A percentile compares a stretch with the other conserved stretches of the same genome.
These are phyloP conservation scores for Macropis europaea DNA, from an alignment of 2,888 invertebrate genomes.

Conservation along the genomic window DNA sequence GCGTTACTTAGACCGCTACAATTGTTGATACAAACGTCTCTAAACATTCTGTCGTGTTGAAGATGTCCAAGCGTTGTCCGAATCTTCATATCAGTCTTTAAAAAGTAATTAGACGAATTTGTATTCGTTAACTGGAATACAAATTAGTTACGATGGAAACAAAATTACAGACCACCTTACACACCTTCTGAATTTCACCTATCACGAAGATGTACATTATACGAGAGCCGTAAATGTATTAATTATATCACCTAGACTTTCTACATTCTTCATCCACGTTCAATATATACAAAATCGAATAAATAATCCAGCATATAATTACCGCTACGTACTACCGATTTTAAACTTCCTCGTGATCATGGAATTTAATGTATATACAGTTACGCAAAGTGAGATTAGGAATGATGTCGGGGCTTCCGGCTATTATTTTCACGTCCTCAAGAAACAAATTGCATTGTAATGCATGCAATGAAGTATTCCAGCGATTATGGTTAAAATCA, in stretches of 20 bases:
- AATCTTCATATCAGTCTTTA: slow-evolving; percentile 75
- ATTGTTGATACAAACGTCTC: slow-evolving; percentile 54
- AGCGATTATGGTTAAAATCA: slow-evolving; percentile 17
- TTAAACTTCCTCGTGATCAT: slow-evolving; percentile 43
- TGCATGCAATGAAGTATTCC: slow-evolving; percentile 20
- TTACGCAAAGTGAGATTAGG: slow-evolving; percentile 58
- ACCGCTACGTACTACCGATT: slow-evolving; percentile 57
- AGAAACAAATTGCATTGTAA: slow-evolving; percentile 28
- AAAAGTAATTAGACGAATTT: slow-evolving; percentile 69
- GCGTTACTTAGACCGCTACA: slow-evolving; percentile 65
- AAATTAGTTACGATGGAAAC: slow-evolving; percentile 54
- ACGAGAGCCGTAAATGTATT: slow-evolving; percentile 50
- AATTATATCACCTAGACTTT: slow-evolving; percentile 66
- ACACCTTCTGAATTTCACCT: slow-evolving; percentile 43
- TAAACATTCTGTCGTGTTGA: slow-evolving; percentile 52
- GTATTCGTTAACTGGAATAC: slow-evolving; percentile 42
- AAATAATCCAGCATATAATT: slow-evolving; percentile 71
- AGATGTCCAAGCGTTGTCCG: slow-evolving; percentile 40
- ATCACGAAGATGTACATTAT: slow-evolving; percentile 58
- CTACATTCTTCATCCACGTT: slow-evolving; percentile 59
- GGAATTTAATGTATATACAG: slow-evolving; percentile 63
- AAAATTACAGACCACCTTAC: slow-evolving; percentile 56
- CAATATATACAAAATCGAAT: slow-evolving; percentile 76
- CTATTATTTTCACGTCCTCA: slow-evolving; percentile 34
- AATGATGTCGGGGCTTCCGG: slow-evolving; percentile 51